Percentiles rank a stretch among this genome's conserved stretches.
These are phyloP conservation scores for Apamea anceps DNA, from an alignment of 2,888 invertebrate genomes.

Conservation along the genomic window DNA sequence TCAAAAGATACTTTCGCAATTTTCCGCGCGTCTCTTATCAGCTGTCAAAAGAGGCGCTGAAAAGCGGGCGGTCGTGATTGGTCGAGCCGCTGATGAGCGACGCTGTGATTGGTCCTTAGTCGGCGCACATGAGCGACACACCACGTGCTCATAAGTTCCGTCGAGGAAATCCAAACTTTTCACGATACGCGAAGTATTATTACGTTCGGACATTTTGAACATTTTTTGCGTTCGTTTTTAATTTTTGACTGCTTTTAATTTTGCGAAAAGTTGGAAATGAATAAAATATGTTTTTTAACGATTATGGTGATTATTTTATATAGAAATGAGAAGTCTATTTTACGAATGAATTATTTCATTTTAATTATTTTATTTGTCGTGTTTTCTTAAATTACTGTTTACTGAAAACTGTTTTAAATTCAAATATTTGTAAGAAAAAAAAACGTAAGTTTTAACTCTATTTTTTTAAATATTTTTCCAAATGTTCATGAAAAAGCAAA, in stretches of 20 bases:
- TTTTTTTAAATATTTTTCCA: too few species aligned
- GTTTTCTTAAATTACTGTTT: background rate
- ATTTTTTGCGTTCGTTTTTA: background rate
- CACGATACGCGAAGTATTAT: constrained; percentile 61
- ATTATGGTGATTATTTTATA: too few species aligned
- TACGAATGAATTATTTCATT: background rate
- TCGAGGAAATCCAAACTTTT: constrained; percentile 81
- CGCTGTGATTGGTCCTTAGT: constrained; percentile 83
- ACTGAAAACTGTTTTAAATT: background rate
- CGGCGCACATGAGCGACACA: constrained; percentile 86
- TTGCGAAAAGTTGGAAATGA: background rate
- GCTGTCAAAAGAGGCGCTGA: constrained; percentile 85
- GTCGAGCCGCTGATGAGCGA: constrained; percentile 83
- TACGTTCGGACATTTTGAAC: constrained; percentile 23
- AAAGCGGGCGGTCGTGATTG: constrained; percentile 82
- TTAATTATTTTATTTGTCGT: background rate
- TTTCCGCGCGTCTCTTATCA: constrained; percentile 83
- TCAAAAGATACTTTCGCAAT: constrained; percentile 42
- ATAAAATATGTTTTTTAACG: background rate
- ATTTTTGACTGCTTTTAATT: background rate
- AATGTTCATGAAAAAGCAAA: background rate
- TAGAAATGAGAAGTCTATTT: background rate
- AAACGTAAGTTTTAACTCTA: too few species aligned
- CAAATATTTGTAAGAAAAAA: background rate
- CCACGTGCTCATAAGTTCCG: constrained; percentile 90